Evolutionary conservation across 2,113 vertebrate genomes (phyloP).

Genomic region (Hemicordylus capensis): DNA sequence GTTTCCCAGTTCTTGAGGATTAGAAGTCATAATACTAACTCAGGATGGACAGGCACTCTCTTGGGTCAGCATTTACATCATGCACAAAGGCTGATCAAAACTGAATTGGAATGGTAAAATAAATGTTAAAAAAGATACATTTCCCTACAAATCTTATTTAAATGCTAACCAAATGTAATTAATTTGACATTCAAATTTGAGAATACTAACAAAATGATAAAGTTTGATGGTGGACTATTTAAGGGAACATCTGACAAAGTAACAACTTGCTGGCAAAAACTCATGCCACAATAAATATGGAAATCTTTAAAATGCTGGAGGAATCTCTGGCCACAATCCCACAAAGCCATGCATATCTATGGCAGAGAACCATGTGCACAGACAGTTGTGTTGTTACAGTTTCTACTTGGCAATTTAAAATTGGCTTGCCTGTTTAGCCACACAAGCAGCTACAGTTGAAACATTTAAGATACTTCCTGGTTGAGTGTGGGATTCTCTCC

Average conservation of each 20-base stretch:
- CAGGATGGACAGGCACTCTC: constrained; percentile 36
- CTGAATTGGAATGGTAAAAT: constrained; percentile 14
- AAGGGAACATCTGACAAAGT: neutral
- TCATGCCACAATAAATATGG: neutral
- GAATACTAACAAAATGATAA: neutral
- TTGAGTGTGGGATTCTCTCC: neutral
- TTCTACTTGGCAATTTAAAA: neutral
- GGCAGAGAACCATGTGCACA: neutral
- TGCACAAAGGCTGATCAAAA: constrained; percentile 47
- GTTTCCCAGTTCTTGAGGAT: constrained; percentile 58
- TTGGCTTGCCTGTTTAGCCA: neutral
- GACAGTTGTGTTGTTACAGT: too few relatives aligned
- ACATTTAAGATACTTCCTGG: neutral
- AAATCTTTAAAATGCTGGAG: neutral
- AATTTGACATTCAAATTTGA: neutral
- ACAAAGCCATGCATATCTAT: neutral
- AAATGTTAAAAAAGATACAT: neutral
- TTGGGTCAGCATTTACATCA: constrained; percentile 28
- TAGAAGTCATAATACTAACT: constrained; percentile 55
- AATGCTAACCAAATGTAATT: neutral
- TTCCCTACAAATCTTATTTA: constrained; percentile 47
- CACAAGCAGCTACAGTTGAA: neutral
- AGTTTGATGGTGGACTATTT: neutral
- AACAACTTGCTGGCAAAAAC: neutral
- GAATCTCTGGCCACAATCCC: neutral